A percentile compares a stretch with the other conserved stretches of the same genome.
Evolutionary conservation across 2,888 invertebrate genomes (phyloP).

Genomic region (Tricholauxania praeusta): DNA sequence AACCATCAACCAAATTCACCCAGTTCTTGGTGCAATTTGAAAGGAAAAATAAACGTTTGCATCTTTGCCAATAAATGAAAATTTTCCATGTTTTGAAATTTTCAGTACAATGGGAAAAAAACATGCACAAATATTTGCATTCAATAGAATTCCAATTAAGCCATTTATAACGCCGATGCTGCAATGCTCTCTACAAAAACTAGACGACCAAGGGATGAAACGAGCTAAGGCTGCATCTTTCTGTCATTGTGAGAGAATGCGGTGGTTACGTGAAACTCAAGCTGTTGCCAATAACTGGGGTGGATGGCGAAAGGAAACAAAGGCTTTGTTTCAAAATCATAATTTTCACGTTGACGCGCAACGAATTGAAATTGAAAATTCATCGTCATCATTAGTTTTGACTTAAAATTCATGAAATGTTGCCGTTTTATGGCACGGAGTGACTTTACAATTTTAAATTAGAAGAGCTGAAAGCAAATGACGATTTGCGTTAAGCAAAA

Average conservation of each 20-base stretch:
- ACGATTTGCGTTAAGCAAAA: too few species aligned
- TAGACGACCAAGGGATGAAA: too few species aligned
- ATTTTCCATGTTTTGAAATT: conserved; percentile 22
- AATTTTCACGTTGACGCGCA: conserved; percentile 20
- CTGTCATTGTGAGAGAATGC: conserved; percentile 2
- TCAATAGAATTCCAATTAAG: conserved; percentile 7
- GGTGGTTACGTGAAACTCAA: not conserved
- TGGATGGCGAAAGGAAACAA: not conserved
- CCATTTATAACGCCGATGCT: not conserved
- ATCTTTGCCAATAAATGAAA: conserved; percentile 29
- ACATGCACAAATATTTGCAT: not conserved
- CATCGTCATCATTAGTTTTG: conserved; percentile 26
- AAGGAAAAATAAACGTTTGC: conserved; percentile 26
- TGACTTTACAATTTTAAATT: too few species aligned
- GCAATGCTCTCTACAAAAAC: not conserved
- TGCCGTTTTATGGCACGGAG: conserved; percentile 19
- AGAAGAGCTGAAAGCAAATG: too few species aligned
- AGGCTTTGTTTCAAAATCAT: conserved; percentile 16
- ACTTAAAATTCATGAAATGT: conserved; percentile 28
- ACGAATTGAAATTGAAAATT: conserved; percentile 14
- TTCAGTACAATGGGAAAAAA: not conserved
- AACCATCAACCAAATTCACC: not conserved
- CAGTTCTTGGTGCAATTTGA: not conserved
- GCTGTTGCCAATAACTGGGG: too few species aligned
- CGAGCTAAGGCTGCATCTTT: conserved; percentile 1